Evolutionary conservation across 2,888 invertebrate species (phyloP), one percentile per base, ranked within the genome.

Genomic region (Leptinotarsa rubiginosa): DNA sequence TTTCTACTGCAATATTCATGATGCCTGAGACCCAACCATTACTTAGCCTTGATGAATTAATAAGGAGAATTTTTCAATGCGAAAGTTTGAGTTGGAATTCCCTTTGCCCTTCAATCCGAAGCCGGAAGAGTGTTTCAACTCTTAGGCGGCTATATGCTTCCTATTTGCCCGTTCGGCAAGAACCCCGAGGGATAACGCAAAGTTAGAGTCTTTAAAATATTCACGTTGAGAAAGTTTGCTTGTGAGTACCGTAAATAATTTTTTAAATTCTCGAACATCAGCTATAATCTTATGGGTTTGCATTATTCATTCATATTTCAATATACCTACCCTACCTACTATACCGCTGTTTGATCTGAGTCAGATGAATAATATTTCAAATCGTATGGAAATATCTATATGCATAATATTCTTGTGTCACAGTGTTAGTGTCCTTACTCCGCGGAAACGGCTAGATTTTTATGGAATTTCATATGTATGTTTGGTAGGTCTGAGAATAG

Each of bases 211-310:
- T 75, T 77, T 83, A 76, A 84, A 84, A 83, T 84, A 84, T 84
- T 85, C 82, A 84, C 79, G 80, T 76, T 80, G 78, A 82, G 81
- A 82, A 82, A 82, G 83, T 81, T 82, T 77, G 77, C 80, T 81
- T 80, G 81, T 76, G 78, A 78, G 79, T 70, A 77, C 70, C 75
- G 78, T 81, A 82, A 83, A 81, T 84, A 81, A 80, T 71, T 66
- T 65, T 68, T 71, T 47, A 20, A 54, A 41, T 22, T 13, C n/a
- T 22, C 16, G n/a, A 16, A 31, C 18, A 54, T 50, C 50, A 16
- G n/a, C 50, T 1, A 50, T n/a, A 10, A 16, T 7, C 15, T 50
- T 50, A 15, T 16, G 50, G 0, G 41, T 41, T 41, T 41, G 41
- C 41, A 10, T 41, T 12, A 41, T 41, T 41, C 41, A 41, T 10